Evolutionary conservation across 2,888 invertebrate genomes (phyloP).

Genomic region (Nomada flava): DNA sequence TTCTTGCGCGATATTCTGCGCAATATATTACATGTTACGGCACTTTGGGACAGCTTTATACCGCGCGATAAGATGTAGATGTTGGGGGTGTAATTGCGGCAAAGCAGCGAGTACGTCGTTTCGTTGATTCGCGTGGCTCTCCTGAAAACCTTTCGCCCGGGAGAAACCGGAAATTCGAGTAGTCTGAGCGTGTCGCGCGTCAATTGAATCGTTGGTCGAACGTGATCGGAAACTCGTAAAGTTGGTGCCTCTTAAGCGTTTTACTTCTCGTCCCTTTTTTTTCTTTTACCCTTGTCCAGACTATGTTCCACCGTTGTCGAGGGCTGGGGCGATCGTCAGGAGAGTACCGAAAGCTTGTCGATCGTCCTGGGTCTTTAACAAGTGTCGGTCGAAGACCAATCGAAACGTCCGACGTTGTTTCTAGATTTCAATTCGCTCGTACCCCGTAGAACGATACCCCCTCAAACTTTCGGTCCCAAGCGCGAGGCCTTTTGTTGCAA

Average conservation of each 20-base stretch:
- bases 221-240: slow-evolving; percentile 79
- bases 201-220: slow-evolving; percentile 80
- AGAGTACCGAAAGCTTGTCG: neutral
- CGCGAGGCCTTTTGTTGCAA: neutral
- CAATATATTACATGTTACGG: neutral
- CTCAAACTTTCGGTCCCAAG: neutral
- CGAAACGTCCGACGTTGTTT: too few relatives aligned
- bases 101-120: neutral
- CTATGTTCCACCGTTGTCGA: neutral
- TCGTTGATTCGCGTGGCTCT: slow-evolving; percentile 29
- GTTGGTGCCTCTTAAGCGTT: slow-evolving; percentile 65
- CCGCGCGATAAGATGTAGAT: neutral
- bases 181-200: slow-evolving; percentile 75
- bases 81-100: neutral
- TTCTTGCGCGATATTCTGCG: neutral
- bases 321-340: neutral
- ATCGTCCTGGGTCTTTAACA: too few relatives aligned
- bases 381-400: too few relatives aligned
- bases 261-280: neutral
- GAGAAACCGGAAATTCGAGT: slow-evolving; percentile 76
- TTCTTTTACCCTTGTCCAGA: neutral
- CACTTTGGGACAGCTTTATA: neutral
- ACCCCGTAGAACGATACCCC: neutral
- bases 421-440: too few relatives aligned
- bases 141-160: slow-evolving; percentile 54